Evolutionary conservation across 2,888 invertebrate genomes (phyloP), one percentile per base, ranked within the genome.

Genomic region (Hyposoter dolosus): DNA sequence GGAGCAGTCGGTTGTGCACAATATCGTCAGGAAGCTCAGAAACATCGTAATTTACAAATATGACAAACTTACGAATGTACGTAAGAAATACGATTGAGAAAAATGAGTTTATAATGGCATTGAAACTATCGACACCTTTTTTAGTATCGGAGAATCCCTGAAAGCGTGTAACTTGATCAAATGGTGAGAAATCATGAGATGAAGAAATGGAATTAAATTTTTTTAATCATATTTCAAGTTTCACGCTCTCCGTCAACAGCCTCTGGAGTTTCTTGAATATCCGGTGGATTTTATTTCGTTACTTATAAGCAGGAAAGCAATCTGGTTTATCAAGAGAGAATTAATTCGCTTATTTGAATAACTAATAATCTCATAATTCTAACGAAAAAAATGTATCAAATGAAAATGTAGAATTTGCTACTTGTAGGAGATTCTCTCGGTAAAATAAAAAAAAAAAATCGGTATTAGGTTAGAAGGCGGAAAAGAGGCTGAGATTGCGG

Each of bases 401-500:
- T 2, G 3, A 19, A 6, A 60, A 60, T 28, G 1, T 28, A 28
- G 12, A 12, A 28, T 10, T 28, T 2, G 28, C 56, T 12, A 60
- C 23, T 60, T 4, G 56, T 4, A 60, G 60, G n/a, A 28, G 28
- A 60, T 60, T 28, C 53, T 53, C 9, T 3, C 2, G 19, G 53
- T 0, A 19, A 19, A n/a, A n/a, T 19, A 28, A 40, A 68, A 68
- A 74, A 56, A 28, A 40, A 68, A 10, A 35, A 15, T 15, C 15
- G 23, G 23, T 45, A 5, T 60, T 5, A 56, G 71, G 71, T 35
- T 53, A 56, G 53, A 32, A 68, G 19, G 63, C 45, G 63, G 40
- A 65, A 75, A 53, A 76, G 56, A 60, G 69, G 79, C 32, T 19
- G 23, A 68, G 77, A 76, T 77, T 72, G 75, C 32, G 76, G 72